Evolutionary conservation across 2,797 vertebrate genomes (phyloP).

Genomic region (Takifugu rubripes): DNA sequence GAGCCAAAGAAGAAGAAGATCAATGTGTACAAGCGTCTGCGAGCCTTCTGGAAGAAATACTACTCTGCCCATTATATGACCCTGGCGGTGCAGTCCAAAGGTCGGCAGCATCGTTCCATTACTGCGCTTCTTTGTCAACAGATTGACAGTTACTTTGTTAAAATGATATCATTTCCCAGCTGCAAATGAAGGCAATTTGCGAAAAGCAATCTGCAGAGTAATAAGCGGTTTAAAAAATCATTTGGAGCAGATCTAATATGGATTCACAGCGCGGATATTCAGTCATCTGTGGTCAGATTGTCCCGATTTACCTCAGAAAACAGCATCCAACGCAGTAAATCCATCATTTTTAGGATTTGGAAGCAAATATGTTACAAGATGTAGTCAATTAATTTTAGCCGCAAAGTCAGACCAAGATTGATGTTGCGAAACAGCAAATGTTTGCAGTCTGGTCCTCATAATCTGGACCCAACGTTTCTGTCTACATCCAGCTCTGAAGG

Average conservation of each 20-base stretch:
- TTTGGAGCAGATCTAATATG: slow-evolving; percentile 35
- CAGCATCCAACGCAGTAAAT: slow-evolving; percentile 22
- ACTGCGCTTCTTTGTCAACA: neutral
- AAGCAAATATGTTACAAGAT: too few relatives aligned
- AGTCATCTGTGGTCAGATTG: slow-evolving; percentile 43
- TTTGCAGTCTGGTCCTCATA: too few relatives aligned
- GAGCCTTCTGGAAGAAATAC: slow-evolving; percentile 90
- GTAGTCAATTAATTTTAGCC: too few relatives aligned
- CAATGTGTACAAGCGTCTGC: slow-evolving; percentile 87
- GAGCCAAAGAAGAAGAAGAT: slow-evolving; percentile 90
- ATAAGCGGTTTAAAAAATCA: slow-evolving; percentile 39
- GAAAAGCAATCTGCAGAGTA: slow-evolving; percentile 44
- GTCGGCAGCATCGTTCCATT: slow-evolving; percentile 60
- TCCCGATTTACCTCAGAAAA: slow-evolving; percentile 25
- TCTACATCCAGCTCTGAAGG: too few relatives aligned
- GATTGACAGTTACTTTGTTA: slow-evolving; percentile 13
- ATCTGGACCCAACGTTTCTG: too few relatives aligned
- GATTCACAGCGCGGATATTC: slow-evolving; percentile 34
- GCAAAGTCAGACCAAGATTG: too few relatives aligned
- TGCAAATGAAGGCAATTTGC: slow-evolving; percentile 20
- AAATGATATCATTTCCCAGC: slow-evolving; percentile 22
- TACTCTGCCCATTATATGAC: slow-evolving; percentile 98
- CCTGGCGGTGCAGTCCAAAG: slow-evolving; percentile 93
- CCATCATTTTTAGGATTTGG: neutral
- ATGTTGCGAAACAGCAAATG: too few relatives aligned